Evolutionary conservation across 2,888 invertebrate genomes (phyloP).

Genomic region (Andrena chrysosceles): DNA sequence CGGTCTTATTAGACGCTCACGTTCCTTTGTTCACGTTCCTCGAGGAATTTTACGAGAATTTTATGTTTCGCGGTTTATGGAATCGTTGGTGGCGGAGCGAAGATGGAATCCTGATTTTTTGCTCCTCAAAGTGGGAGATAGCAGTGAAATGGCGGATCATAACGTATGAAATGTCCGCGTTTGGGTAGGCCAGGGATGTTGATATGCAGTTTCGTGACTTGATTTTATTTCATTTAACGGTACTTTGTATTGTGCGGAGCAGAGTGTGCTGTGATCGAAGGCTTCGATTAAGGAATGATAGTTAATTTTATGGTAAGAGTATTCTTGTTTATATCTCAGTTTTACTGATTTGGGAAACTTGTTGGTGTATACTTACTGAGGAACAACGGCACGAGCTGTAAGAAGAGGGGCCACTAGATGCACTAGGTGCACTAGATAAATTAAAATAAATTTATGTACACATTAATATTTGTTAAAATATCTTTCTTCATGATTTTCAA

Average conservation of each 20-base stretch:
- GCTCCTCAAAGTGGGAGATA: neutral
- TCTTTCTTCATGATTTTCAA: too few species aligned
- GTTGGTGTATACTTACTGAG: too few species aligned
- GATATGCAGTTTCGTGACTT: neutral
- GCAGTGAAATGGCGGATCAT: neutral
- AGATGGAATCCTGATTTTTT: neutral
- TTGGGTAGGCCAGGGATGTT: neutral
- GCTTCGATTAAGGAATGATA: too few species aligned
- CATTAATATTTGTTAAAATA: too few species aligned
- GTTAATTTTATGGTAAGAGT: too few species aligned
- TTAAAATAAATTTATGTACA: too few species aligned
- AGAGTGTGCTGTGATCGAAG: too few species aligned
- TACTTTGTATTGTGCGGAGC: neutral
- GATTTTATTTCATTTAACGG: neutral
- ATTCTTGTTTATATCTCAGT: too few species aligned
- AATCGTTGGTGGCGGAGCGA: neutral
- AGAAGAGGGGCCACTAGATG: too few species aligned
- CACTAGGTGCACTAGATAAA: too few species aligned
- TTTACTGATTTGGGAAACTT: too few species aligned
- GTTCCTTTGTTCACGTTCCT: constrained; percentile 17
- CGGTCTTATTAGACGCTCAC: constrained; percentile 37
- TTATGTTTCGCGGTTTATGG: constrained; percentile 2
- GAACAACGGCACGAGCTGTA: too few species aligned
- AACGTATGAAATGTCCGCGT: neutral
- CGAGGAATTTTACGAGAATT: constrained; percentile 35